phyloP scores from a whole-genome alignment of 2,888 invertebrate genomes.

The Belgica antarctica region DNA sequence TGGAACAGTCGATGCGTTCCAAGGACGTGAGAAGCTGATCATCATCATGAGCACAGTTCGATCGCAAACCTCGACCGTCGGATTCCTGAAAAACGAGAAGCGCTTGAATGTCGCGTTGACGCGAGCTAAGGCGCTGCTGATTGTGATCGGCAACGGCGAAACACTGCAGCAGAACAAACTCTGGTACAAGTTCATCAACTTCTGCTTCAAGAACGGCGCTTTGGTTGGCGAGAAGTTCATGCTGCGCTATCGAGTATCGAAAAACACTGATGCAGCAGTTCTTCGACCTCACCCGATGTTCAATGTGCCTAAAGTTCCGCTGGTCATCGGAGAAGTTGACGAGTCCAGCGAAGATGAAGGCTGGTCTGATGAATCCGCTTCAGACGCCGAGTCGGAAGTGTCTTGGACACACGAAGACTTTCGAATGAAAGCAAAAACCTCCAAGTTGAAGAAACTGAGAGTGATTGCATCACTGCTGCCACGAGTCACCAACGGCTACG shows the following conservation, averaged over 20 bases:
- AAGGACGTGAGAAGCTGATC: slow-evolving; percentile 23
- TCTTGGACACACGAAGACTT: neutral
- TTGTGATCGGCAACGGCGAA: slow-evolving; percentile 29
- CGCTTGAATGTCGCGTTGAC: slow-evolving; percentile 37
- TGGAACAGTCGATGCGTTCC: slow-evolving; percentile 33
- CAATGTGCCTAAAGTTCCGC: neutral
- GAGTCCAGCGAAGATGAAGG: neutral
- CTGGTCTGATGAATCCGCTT: neutral
- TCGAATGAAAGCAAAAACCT: neutral
- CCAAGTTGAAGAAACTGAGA: neutral
- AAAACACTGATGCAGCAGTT: neutral
- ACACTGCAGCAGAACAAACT: neutral
- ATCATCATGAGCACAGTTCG: slow-evolving; percentile 17
- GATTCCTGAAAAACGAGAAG: slow-evolving; percentile 31
- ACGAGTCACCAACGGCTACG: too few species aligned
- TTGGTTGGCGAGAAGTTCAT: neutral
- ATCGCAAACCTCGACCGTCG: slow-evolving; percentile 21
- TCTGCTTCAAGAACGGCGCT: neutral
- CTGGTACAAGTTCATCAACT: slow-evolving; percentile 23
- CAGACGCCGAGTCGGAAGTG: neutral
- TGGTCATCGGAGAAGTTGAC: neutral
- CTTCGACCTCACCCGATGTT: neutral
- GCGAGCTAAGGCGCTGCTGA: slow-evolving; percentile 22
- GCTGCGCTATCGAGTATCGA: neutral
- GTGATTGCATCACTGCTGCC: neutral